Evolutionary conservation across 2,888 invertebrate species (phyloP), one percentile per base, ranked within the genome.

Genomic region (Melolontha melolontha): DNA sequence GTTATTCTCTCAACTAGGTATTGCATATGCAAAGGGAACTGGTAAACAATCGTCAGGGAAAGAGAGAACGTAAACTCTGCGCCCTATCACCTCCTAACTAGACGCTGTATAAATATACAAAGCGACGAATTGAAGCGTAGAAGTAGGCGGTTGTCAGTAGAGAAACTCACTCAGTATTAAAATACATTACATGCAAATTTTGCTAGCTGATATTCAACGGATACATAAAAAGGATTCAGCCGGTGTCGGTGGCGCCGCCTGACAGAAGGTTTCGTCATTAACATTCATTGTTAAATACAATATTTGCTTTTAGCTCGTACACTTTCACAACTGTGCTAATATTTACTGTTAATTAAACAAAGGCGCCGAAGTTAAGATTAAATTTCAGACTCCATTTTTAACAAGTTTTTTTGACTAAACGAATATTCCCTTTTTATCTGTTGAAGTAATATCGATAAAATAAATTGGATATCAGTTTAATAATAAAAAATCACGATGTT

Each of bases 321-420:
- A 76, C 77, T 77, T 77, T 76, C 76, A 74, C 74, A 77, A 77
- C 75, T 73, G 70, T 74, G 78, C 77, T 77, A 79, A 79, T 79
- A 78, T 79, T 79, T 79, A 75, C 78, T 73, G 76, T 78, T 79
- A 78, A 79, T 79, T 79, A 78, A 75, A 75, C 76, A 78, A 77
- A 79, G 65, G 69, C 70, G 70, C 66, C 68, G 67, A 64, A 70
- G 66, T 70, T 70, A 62, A 67, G 63, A 70, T 69, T 72, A 70
- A 70, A 72, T 70, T 72, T 70, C 16, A 29, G 34, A 14, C 14
- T 41, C 41, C 41, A 41, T 55, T 55, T 41, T 55, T 49, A 69
- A 51, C 57, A 51, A 34, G 34, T 6, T 1, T 5, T 34, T 34
- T 34, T 34, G 2, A 34, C 34, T 10, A 10, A 6, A 29, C 6